Base-by-base conservation (phyloP, 2,888 invertebrate species). In the Lithodes maja region DNA sequence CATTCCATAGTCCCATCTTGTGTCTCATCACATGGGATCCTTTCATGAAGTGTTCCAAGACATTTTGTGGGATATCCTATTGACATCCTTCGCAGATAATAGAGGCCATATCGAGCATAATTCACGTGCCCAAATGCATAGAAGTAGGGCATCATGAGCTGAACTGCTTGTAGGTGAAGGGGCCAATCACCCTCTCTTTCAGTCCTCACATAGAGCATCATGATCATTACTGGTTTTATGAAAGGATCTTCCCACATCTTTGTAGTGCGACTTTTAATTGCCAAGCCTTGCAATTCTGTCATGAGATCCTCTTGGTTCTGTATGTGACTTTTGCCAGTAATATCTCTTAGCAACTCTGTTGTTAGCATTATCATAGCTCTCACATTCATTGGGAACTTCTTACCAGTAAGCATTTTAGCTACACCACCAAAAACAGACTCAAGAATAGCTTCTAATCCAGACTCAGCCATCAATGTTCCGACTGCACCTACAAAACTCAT, bases 341-440 rank as follows among this genome's bases (percentile, higher is more conserved):
- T 61, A 7, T 15, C 15, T 74, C 74, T 0, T n/a, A 74, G 74
- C 74, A 74, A n/a, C 61, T 74, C 74, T 74, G 9, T n/a, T 15
- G 74, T 74, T n/a, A 74, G 74, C n/a, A 74, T 15, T 15, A 7
- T 15, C 74, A 74, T 7, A 74, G 74, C 74, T 74, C 74, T 17
- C 74, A 74, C n/a, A n/a, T 74, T 74, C 74, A 15, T 74, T 74
- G 74, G 74, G n/a, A 74, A 17, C 74, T 74, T 74, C 33, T 74
- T 74, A 15, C 79, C 79, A 79, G 12, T 79, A 15, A 52, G 50
- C 79, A 79, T 52, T 52, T 53, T 79, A 12, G 7, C 49, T 49
- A 79, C 79, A 79, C 79, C 79, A 49, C 52, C 33, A 12, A 52
- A 53, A 5, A 75, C 49, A 33, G 49, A 5, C n/a, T 75, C 17